Conservation (phyloP, 2,888 invertebrate genomes). For the Eilema caniola region DNA sequence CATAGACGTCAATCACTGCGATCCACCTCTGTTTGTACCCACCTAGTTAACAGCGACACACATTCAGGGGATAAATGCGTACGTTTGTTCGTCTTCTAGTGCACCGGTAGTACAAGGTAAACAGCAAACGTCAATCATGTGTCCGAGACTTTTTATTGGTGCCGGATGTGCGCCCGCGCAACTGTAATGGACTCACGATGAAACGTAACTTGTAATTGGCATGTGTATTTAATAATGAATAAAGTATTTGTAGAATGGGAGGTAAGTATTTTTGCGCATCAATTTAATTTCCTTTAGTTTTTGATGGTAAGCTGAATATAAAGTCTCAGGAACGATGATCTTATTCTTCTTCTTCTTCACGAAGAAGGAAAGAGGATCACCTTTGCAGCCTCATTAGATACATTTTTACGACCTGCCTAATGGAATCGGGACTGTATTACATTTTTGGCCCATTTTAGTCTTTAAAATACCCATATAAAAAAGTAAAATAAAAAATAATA, state of each 20-base stretch:
- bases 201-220: conserved; percentile 12
- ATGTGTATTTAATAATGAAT: conserved; percentile 5
- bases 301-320: too few relatives aligned
- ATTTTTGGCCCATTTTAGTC: neutral
- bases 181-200: conserved; percentile 39
- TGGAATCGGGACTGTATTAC: too few relatives aligned
- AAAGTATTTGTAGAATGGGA: neutral
- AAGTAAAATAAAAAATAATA: too few relatives aligned
- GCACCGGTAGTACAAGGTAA: conserved; percentile 49
- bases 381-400: too few relatives aligned
- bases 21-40: conserved; percentile 8
- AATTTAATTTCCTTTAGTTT: neutral
- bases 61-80: conserved; percentile 6
- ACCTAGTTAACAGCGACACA: conserved; percentile 18
- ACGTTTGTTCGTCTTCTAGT: conserved; percentile 11
- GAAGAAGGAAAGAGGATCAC: too few relatives aligned
- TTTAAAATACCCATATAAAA: neutral
- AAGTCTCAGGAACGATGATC: too few relatives aligned
- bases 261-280: neutral
- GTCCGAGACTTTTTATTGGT: conserved; percentile 49
- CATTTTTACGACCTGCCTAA: too few relatives aligned
- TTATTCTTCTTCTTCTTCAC: too few relatives aligned
- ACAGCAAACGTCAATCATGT: conserved; percentile 54
- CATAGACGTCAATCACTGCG: conserved; percentile 20
- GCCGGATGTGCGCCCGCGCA: conserved; percentile 43